Percentiles rank a stretch among this genome's conserved stretches.
phyloP scores from a whole-genome alignment of 1,140 invertebrate species.

The Drosophila mauritiana region DNA sequence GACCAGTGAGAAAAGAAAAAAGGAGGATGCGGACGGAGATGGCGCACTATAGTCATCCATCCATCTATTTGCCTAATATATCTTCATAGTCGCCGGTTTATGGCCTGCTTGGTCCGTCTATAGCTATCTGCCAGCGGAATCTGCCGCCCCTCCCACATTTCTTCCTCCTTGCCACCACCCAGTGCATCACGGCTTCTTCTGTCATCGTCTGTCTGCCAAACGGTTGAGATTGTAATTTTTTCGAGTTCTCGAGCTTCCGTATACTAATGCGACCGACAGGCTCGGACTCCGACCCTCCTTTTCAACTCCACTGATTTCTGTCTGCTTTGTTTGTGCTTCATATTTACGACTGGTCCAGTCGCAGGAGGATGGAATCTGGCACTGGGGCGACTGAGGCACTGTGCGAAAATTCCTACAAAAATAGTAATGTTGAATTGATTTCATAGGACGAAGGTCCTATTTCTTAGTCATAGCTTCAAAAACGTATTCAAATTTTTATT shows the following conservation, averaged over 20 bases:
- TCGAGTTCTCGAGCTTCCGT: conserved; percentile 61
- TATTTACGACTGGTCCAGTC: conserved; percentile 69
- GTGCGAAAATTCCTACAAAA: background rate
- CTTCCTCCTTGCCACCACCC: conserved; percentile 17
- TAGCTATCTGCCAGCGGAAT: conserved; percentile 47
- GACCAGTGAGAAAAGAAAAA: conserved; percentile 1
- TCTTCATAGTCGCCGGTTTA: conserved; percentile 83
- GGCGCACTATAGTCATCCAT: conserved; percentile 45
- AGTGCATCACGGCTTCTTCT: conserved; percentile 41
- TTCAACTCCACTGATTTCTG: conserved; percentile 29
- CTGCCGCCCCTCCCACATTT: conserved; percentile 11
- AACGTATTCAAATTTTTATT: no score
- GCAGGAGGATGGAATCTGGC: conserved; percentile 17
- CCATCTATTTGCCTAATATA: conserved; percentile 83
- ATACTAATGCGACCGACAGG: conserved; percentile 69
- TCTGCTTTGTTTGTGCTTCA: conserved; percentile 74
- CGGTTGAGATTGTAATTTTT: conserved; percentile 71
- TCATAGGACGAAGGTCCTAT: no score
- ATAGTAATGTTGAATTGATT: background rate
- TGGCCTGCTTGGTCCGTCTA: conserved; percentile 48
- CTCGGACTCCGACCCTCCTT: conserved; percentile 27
- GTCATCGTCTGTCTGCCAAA: conserved; percentile 73
- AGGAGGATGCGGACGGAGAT: conserved; percentile 28
- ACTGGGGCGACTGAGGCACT: conserved; percentile 11
- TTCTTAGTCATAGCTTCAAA: no score